A percentile compares a stretch with the other conserved stretches of the same genome.
These are phyloP conservation scores for Aurelia aurita complex sp. Pacific DNA, from an alignment of 30 jellyfish, hydroid and myxozoan species.

Conservation along the genomic window DNA sequence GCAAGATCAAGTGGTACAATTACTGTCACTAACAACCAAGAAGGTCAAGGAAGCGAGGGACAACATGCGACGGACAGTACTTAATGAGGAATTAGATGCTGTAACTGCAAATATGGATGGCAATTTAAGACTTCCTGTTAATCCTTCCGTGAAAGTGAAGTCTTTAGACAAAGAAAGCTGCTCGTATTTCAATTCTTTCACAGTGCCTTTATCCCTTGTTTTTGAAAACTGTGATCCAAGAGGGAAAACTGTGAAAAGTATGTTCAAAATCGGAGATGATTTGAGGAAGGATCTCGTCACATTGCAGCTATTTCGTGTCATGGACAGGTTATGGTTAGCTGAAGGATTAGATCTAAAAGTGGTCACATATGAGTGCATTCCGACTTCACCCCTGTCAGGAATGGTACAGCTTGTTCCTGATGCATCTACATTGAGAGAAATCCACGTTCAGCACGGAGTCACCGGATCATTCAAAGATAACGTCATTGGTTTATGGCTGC, in stretches of 20 bases:
- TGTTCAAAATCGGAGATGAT: conserved; percentile 98
- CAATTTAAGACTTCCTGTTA: conserved; percentile 72
- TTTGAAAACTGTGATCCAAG: conserved; percentile 81
- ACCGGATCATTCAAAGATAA: conserved; percentile 98
- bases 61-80: conserved; percentile 51
- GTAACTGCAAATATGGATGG: conserved; percentile 58
- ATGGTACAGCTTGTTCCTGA: conserved; percentile 82
- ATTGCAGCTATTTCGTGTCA: conserved; percentile 82
- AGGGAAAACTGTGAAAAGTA: conserved; percentile 70
- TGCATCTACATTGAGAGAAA: conserved; percentile 90
- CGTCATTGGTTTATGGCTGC: conserved; percentile 89
- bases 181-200: conserved; percentile 78
- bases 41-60: conserved; percentile 78
- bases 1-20: conserved; percentile 78
- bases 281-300: conserved; percentile 91
- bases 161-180: conserved; percentile 57
- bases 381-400: conserved; percentile 93
- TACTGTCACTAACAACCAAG: conserved; percentile 65
- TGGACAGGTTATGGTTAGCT: conserved; percentile 89
- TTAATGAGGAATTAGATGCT: conserved; percentile 52
- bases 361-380: conserved; percentile 86
- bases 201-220: conserved; percentile 84
- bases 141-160: conserved; percentile 77
- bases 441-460: conserved; percentile 92
- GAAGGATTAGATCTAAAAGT: conserved; percentile 87